Base-by-base conservation (phyloP, 2,888 invertebrate genomes). In the Caenorhabditis sp. region DNA sequence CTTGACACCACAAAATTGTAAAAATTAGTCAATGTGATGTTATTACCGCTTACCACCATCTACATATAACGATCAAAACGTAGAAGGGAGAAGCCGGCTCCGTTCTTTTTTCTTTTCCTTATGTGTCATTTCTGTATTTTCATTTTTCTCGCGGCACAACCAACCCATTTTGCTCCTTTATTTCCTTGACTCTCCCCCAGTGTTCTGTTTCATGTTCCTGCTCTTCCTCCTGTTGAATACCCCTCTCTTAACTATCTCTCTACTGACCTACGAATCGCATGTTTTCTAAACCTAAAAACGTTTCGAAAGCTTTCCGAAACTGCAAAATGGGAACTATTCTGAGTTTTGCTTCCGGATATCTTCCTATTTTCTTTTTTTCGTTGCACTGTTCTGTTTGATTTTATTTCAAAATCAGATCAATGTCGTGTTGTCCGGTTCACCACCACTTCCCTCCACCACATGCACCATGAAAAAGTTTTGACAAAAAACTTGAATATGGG, bases 1-100 rank as follows among this genome's bases (percentile, higher is more conserved):
- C 55, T 58, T 64, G 69, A 64, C 68, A 65, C 60, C 44, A 51
- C 44, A 20, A 47, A 13, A 53, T 40, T 9, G 18, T 18, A 15
- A 61, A 58, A 40, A 40, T 68, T 64, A 62, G 64, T 44, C 64
- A 9, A 6, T 64, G 72, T 74, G 53, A 58, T 77, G 77, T 77
- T 62, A 56, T 64, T 47, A 47, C 69, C 56, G 60, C 76, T 76
- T 62, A 64, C n/a, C 62, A 81, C 74, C 47, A 62, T 74, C 70
- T 80, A 65, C 64, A 58, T n/a, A n/a, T 67, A 76, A 76, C 76
- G 76, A 60, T 51, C 47, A 40, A 61, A n/a, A 18, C n/a, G n/a
- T 22, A 18, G 61, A 26, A 24, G 9, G 9, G 3, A 18, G 50
- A 44, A 68, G 55, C 56, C 61, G 13, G 35, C n/a, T n/a, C n/a